Evolutionary conservation across 2,797 vertebrate species (phyloP), one percentile per base, ranked within the genome.

Genomic region (Hemitrygon akajei): DNA sequence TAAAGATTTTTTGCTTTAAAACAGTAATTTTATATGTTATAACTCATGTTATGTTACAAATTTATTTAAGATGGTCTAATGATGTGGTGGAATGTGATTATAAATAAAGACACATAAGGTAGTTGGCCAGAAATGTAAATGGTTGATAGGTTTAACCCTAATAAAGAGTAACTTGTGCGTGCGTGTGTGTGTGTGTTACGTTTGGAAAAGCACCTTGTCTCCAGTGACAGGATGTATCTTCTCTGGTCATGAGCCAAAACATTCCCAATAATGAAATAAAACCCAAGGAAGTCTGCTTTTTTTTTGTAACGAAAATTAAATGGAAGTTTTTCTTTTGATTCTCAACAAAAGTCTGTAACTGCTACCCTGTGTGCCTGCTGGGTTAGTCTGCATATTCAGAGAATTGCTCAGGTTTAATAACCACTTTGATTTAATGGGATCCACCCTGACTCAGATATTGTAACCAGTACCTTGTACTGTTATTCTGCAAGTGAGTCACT

Each of bases 371-470:
- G 34, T 47, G 89, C 34, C 89, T 91, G 89, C 37, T 71, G 37
- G 37, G 69, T 71, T 63, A 91, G 66, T 73, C 63, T 91, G 66
- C 22, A 40, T 73, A 71, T 73, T 12, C 63, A 91, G 37, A 71
- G 40, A 91, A 71, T 71, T 69, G 89, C 89, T 34, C 89, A 40
- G 66, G 89, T 91, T 71, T 40, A 91, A 91, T 37, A 71, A 91
- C 63, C 89, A 69, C 63, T 91, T 91, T 71, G 89, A 91, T 91
- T 73, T 91, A 73, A 91, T 91, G 69, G 69, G 87, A 91, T 91
- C 63, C 87, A 18, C 87, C 87, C 63, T 91, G 87, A 37, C 66
- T 40, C 34, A 91, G 71, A 91, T 66, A 91, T 73, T 91, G 34
- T 91, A 91, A 91, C 60, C 89, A 37, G 69, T 40, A 91, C 27